Evolutionary conservation across 2,888 invertebrate species (phyloP), one percentile per base, ranked within the genome.

Genomic region (Phymatocera aterrima): DNA sequence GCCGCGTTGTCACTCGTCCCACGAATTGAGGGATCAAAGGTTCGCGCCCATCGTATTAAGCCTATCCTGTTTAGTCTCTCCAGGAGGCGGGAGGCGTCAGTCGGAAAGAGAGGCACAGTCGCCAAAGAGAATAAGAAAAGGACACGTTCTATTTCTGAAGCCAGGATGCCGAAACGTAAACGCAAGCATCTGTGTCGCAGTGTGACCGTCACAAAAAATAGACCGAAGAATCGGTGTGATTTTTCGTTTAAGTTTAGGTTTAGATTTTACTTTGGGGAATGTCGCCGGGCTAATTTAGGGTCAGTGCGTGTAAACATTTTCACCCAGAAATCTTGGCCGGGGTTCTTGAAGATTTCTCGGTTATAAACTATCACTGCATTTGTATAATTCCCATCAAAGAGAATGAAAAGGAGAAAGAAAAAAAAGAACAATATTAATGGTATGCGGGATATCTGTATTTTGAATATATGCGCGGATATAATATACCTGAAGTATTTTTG

Each of bases 91-190:
- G 46, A 78, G 74, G 48, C 78, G 74, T 78, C 78, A 60, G 75
- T 57, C 57, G 8, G 51, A 75, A 51, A 51, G 60, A 54, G 75
- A 75, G n/a, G 40, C 12, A 57, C 28, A 57, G 60, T 48, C n/a
- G 21, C 60, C 28, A 40, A 74, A 70, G 48, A 61, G 74, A 72
- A 74, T 70, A 57, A 74, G 78, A 78, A 48, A 48, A 68, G 74
- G 70, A 61, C 78, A 80, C 70, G 72, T 75, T 81, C 82, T 82
- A 82, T 82, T 82, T 82, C 81, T 78, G 82, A 81, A 79, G 79
- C 79, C 82, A 82, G 82, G 82, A 82, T 82, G 80, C 81, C 79
- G 82, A 81, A 81, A 82, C 78, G 81, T 82, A 82, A 81, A 82
- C 82, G 81, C 68, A 46, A 78, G 81, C 81, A 81, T 79, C 81